Percentiles rank a stretch among this genome's conserved stretches.
Evolutionary conservation across 1,140 invertebrate genomes (phyloP).

Genomic region (Lamellibrachia luymesi): DNA sequence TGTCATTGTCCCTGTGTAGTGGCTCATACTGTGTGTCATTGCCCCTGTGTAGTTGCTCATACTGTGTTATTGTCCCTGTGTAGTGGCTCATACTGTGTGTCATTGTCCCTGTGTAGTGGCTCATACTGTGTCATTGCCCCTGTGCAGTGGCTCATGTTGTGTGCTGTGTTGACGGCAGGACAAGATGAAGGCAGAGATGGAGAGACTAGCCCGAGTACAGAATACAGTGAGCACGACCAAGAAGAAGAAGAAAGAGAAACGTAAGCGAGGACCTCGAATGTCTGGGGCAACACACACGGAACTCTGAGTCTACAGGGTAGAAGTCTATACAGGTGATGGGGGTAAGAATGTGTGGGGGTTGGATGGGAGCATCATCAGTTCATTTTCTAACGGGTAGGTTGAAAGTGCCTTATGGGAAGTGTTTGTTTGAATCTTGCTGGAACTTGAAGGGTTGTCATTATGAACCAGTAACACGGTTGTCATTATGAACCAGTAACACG

Average conservation of each 20-base stretch:
- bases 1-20: no score
- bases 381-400: not conserved
- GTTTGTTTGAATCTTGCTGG: not conserved
- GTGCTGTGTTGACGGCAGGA: not conserved
- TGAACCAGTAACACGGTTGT: not conserved
- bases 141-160: not conserved
- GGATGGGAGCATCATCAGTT: not conserved
- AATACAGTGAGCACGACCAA: not conserved
- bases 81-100: no score
- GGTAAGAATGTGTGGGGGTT: not conserved
- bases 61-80: no score
- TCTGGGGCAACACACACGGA: not conserved
- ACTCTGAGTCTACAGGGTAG: not conserved
- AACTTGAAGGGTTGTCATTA: not conserved
- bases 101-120: no score
- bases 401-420: not conserved
- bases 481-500: not conserved
- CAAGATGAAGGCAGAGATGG: conserved; percentile 5
- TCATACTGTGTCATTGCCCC: not conserved
- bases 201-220: not conserved
- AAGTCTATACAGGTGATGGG: not conserved
- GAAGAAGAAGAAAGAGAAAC: conserved; percentile 9
- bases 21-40: no score
- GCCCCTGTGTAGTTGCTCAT: no score
- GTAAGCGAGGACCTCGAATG: conserved; percentile 8